A percentile compares a stretch with the other conserved stretches of the same genome.
Evolutionary conservation across 2,113 vertebrate genomes (phyloP).

Genomic region (Pao palembangensis): DNA sequence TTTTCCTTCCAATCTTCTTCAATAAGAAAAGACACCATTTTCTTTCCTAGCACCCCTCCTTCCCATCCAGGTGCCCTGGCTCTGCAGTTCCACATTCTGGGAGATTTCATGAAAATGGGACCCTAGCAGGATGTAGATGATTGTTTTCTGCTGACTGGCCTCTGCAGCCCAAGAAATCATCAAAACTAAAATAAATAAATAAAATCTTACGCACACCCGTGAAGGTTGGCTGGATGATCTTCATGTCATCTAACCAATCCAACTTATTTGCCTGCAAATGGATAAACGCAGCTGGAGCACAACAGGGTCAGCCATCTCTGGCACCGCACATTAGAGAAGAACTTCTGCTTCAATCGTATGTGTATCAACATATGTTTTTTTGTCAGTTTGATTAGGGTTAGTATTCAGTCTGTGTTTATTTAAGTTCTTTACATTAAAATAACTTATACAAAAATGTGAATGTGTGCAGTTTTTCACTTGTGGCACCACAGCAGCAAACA

Average conservation of each 20-base stretch:
- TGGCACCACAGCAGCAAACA: slow-evolving; percentile 1
- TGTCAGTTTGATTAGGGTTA: slow-evolving; percentile 63
- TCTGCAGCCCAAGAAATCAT: slow-evolving; percentile 67
- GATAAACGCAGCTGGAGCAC: slow-evolving; percentile 77
- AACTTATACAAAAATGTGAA: slow-evolving; percentile 9
- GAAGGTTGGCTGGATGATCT: too few species aligned
- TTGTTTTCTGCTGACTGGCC: slow-evolving; percentile 78
- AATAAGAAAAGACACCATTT: slow-evolving; percentile 10
- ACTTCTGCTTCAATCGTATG: slow-evolving; percentile 65
- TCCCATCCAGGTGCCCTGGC: slow-evolving; percentile 40
- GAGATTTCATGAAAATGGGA: slow-evolving; percentile 67
- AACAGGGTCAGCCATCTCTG: slow-evolving; percentile 82
- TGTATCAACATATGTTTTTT: slow-evolving; percentile 76
- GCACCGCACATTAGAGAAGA: slow-evolving; percentile 70
- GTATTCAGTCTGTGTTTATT: slow-evolving; percentile 57
- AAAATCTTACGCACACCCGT: background rate
- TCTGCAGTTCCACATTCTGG: slow-evolving; percentile 59
- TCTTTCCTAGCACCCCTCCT: slow-evolving; percentile 12
- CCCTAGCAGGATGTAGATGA: slow-evolving; percentile 53
- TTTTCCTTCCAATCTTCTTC: slow-evolving; percentile 33
- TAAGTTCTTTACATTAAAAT: too few species aligned
- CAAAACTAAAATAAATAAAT: slow-evolving; percentile 4
- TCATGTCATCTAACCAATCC: slow-evolving; percentile 68
- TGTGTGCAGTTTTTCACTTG: slow-evolving; percentile 34
- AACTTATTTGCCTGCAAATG: slow-evolving; percentile 78